phyloP scores from a whole-genome alignment of 2,113 vertebrate genomes.

The Actenoides lindsayi region DNA sequence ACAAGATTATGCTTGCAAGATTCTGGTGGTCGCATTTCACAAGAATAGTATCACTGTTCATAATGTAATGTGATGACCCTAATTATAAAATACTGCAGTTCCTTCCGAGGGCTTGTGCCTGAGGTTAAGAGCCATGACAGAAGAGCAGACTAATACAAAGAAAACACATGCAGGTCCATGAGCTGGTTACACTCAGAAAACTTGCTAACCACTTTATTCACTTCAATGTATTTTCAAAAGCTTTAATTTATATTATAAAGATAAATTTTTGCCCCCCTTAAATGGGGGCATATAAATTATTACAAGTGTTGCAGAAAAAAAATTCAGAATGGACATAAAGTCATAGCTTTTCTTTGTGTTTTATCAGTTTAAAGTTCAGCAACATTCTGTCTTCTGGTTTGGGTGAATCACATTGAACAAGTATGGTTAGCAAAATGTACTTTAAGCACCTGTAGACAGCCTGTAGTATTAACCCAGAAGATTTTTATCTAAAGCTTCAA shows the following conservation, averaged over 20 bases:
- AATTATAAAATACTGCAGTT: neutral
- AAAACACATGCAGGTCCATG: neutral
- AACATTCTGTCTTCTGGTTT: neutral
- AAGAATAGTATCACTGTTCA: neutral
- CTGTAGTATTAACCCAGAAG: neutral
- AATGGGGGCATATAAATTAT: neutral
- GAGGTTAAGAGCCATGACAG: neutral
- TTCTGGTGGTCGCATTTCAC: neutral
- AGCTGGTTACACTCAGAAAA: neutral
- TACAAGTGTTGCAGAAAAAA: neutral
- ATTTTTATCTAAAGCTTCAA: neutral
- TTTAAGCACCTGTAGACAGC: neutral
- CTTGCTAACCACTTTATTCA: neutral
- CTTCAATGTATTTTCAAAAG: neutral
- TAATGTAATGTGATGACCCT: neutral
- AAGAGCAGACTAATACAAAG: neutral
- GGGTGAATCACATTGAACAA: neutral
- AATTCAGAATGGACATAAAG: neutral
- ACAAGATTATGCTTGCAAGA: neutral
- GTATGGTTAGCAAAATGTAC: neutral
- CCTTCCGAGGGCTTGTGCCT: neutral
- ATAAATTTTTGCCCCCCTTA: accelerated
- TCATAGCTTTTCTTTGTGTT: neutral
- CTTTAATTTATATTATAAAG: neutral
- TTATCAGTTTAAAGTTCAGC: neutral